Evolutionary conservation across 2,797 vertebrate species (phyloP), one percentile per base, ranked within the genome.

Genomic region (Xiphorhynchus erythropygius): DNA sequence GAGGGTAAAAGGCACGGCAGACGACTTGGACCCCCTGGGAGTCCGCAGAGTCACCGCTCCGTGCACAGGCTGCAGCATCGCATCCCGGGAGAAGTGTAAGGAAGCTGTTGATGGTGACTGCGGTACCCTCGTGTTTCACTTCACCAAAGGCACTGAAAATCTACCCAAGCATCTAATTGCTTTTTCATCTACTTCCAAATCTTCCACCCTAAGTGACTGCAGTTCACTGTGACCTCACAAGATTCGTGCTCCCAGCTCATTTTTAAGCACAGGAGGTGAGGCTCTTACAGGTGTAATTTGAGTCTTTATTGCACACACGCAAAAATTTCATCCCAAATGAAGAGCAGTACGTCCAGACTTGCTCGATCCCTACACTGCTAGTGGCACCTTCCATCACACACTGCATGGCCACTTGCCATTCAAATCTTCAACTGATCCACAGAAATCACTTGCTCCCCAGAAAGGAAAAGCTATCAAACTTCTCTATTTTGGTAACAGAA

Each of bases 1-100:
- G 0, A 5, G 23, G 10, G 33, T 2, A 0, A 6, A 6, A 14
- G 18, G 32, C 6, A 5, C 8, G 16, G 2, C 0, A 0, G n/a
- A 30, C 0, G 12, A 1, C 5, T 25, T 3, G 30, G 10, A 44
- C 3, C 6, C 9, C 1, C 13, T 1, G 49, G 7, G 60, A 9
- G 28, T 8, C 33, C 1, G 3, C 32, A 0, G 37, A 1, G 6
- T 21, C 44, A 6, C 7, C 18, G 0, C 22, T 62, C 5, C 5
- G 13, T 75, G 30, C 4, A 7, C 37, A 37, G 30, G n/a, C 55
- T 28, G 37, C 18, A 47, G 32, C 27, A 8, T 10, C 14, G 3
- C 35, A 1, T 39, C 21, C 18, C 16, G 10, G n/a, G 15, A 11
- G 28, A 11, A 17, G 18, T 0, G 12, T 13, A 1, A 18, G 19